Evolutionary conservation across 2,888 invertebrate species (phyloP), one percentile per base, ranked within the genome.

Genomic region (Andrena chrysosceles): DNA sequence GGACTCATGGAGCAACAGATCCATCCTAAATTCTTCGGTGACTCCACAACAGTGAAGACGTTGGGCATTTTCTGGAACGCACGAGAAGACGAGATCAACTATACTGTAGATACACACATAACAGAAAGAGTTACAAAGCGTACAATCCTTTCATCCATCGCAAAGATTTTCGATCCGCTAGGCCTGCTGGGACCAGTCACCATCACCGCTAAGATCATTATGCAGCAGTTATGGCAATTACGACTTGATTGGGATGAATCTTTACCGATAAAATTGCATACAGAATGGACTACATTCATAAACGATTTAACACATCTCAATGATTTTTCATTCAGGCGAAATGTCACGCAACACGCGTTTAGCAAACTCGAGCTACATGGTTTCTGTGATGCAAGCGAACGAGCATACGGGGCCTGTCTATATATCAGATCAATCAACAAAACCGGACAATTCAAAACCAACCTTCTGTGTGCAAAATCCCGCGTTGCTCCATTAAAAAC

Each of bases 41-140:
- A 59, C 8, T 20, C 23, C 6, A 52, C 29, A 1, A 66, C 54
- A 0, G 2, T 75, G 2, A 75, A 75, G 31, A 80, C 80, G 0
- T 31, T 76, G 0, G 80, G 80, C 0, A 33, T 79, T 0, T 56
- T 6, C 1, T 79, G 73, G 79, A 13, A 74, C 7, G 33, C 74
- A 2, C 13, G 1, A 13, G 20, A 35, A 1, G 64, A 74, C 3
- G 1, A 1, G 2, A 20, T 56, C 1, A 7, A 0, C 2, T 64
- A 75, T 26, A 35, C 59, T 0, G 56, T 69, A 0, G 35, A 74
- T n/a, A 0, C n/a, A 0, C 13, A 48, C 1, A 8, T 7, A 1
- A 3, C 20, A 3, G 0, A 0, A 8, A 56, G 2, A 3, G 6
- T 66, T 0, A 73, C 64, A 0, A 73, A 73, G 16, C 42, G 63